Percentiles rank a stretch among this genome's conserved stretches.
These are phyloP conservation scores for Myzus persicae DNA, from an alignment of 1,140 invertebrate species.

Conservation along the genomic window DNA sequence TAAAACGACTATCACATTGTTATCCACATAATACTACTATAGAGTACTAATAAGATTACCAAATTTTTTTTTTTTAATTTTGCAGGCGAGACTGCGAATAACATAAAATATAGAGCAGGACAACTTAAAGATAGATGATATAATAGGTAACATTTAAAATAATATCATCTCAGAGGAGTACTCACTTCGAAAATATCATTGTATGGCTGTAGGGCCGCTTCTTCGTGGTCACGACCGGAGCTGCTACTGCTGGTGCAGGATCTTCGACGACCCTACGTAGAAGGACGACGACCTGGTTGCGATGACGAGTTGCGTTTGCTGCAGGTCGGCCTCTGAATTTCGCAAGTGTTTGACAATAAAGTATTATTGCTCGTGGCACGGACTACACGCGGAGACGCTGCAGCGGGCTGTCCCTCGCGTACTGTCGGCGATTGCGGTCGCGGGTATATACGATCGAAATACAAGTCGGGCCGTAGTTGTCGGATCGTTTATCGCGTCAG, in stretches of 20 bases:
- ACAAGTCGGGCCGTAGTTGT: background rate
- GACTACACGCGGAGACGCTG: background rate
- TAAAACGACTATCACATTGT: background rate
- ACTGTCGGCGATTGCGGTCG: background rate
- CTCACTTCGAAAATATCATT: slow-evolving; percentile 49
- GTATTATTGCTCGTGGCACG: background rate
- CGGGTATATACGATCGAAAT: background rate
- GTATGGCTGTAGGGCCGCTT: background rate
- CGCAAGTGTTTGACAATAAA: background rate
- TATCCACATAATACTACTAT: background rate
- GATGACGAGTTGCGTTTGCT: background rate
- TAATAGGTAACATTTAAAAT: background rate
- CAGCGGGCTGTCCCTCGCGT: background rate
- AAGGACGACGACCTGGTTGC: background rate
- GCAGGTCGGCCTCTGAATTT: background rate
- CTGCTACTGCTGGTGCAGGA: background rate
- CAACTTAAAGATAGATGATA: background rate
- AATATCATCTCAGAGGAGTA: background rate
- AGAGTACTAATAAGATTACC: background rate
- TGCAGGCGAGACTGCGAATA: background rate
- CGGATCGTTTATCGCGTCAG: background rate
- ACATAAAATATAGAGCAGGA: background rate
- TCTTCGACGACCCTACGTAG: background rate
- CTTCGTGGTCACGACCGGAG: background rate
- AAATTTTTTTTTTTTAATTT: background rate